These are phyloP conservation scores for Barbus barbus DNA, from an alignment of 2,113 vertebrate species.

Conservation along the genomic window DNA sequence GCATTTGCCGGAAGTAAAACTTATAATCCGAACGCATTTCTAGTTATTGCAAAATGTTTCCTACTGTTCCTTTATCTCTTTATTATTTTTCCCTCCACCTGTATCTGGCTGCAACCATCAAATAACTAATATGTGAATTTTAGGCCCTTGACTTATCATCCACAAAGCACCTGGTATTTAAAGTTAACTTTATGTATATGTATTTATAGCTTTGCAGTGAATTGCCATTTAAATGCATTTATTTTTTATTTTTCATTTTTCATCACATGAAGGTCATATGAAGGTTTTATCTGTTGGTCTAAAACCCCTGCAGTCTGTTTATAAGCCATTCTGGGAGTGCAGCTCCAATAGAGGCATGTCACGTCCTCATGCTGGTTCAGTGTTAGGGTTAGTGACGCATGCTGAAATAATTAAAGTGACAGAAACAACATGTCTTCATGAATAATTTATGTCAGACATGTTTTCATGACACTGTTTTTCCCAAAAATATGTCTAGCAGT, in stretches of 20 bases:
- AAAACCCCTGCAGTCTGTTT: neutral
- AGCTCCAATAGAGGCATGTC: neutral
- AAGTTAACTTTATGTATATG: neutral
- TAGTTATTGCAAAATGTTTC: neutral
- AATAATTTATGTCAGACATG: neutral
- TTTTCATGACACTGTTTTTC: constrained; percentile 16
- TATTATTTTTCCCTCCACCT: neutral
- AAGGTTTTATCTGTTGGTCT: neutral
- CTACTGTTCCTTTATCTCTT: no score
- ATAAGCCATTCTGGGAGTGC: neutral
- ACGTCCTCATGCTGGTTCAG: neutral
- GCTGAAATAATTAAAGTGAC: constrained; percentile 31
- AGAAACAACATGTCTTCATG: constrained; percentile 32
- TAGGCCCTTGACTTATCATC: constrained; percentile 5
- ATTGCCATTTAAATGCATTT: neutral
- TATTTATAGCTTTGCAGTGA: neutral
- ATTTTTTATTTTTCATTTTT: neutral
- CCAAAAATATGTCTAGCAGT: neutral
- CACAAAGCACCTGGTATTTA: neutral
- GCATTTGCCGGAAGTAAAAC: neutral
- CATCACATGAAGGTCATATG: neutral
- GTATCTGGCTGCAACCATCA: neutral
- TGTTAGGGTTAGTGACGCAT: neutral
- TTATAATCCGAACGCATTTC: neutral
- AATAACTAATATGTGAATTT: neutral